A percentile compares a stretch with the other conserved stretches of the same genome.
Conservation (phyloP, 2,797 vertebrate species). For the Delichon dasypus region DNA sequence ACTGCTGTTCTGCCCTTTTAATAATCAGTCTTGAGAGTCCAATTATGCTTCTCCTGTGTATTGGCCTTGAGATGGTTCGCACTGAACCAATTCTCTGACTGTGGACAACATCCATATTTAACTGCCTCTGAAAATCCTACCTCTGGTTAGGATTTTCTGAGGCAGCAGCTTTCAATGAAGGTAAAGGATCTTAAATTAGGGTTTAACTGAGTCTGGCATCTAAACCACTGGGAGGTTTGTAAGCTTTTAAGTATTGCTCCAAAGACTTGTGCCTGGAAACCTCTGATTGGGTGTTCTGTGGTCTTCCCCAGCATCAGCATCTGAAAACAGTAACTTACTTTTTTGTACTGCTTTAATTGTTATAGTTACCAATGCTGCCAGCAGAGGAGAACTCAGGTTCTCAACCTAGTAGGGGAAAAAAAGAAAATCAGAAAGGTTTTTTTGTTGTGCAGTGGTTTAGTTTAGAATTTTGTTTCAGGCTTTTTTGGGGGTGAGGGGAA, state of each 20-base stretch:
- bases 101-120: neutral
- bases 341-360: neutral
- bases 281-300: neutral
- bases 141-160: neutral
- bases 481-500: neutral
- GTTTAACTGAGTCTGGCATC: neutral
- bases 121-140: neutral
- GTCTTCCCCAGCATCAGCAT: neutral
- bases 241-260: neutral
- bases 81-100: neutral
- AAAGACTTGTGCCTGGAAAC: neutral
- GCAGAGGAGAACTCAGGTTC: neutral
- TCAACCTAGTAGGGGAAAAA: neutral
- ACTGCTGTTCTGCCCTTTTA: neutral
- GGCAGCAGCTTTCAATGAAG: neutral
- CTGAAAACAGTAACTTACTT: neutral
- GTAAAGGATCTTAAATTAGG: neutral
- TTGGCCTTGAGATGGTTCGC: neutral
- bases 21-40: neutral
- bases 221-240: neutral
- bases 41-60: neutral
- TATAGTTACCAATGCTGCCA: neutral
- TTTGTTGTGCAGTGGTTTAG: neutral
- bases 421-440: neutral
- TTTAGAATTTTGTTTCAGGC: neutral